Conservation (phyloP, 1,140 invertebrate genomes). For the Hesperophylax magnus region DNA sequence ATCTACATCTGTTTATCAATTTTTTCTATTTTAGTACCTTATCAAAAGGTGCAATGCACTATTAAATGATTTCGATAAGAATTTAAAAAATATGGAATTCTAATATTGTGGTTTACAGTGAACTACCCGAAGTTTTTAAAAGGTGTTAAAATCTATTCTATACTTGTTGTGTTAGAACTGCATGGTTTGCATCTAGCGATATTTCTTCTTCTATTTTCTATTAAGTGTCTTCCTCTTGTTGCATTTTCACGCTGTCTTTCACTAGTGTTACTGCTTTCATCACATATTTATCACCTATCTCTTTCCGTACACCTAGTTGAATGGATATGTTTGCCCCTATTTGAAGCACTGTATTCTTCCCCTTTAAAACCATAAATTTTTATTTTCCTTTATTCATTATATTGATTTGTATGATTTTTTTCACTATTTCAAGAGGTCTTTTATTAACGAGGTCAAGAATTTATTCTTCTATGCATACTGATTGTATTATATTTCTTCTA, state of each 20-base stretch:
- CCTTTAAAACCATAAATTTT: too few species aligned
- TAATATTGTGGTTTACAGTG: background rate
- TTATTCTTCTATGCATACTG: too few species aligned
- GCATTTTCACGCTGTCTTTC: conserved; percentile 27
- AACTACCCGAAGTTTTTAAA: background rate
- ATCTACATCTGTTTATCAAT: too few species aligned
- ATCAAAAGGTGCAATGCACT: background rate
- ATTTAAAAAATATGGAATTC: background rate
- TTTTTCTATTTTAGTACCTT: background rate
- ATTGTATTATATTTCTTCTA: too few species aligned
- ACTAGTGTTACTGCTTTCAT: conserved; percentile 26
- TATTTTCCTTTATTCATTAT: background rate
- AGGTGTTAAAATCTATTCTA: background rate
- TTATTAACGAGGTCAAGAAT: background rate
- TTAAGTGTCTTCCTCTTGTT: conserved; percentile 3
- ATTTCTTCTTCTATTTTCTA: background rate
- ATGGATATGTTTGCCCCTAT: background rate
- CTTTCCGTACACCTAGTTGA: conserved; percentile 30
- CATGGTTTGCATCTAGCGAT: background rate
- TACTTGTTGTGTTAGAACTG: background rate
- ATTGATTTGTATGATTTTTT: background rate
- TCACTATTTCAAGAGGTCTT: background rate
- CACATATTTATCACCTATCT: background rate
- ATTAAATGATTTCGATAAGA: background rate
- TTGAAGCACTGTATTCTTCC: background rate